phyloP scores from a whole-genome alignment of 2,113 vertebrate species.

The Lichenostomus cassidix region DNA sequence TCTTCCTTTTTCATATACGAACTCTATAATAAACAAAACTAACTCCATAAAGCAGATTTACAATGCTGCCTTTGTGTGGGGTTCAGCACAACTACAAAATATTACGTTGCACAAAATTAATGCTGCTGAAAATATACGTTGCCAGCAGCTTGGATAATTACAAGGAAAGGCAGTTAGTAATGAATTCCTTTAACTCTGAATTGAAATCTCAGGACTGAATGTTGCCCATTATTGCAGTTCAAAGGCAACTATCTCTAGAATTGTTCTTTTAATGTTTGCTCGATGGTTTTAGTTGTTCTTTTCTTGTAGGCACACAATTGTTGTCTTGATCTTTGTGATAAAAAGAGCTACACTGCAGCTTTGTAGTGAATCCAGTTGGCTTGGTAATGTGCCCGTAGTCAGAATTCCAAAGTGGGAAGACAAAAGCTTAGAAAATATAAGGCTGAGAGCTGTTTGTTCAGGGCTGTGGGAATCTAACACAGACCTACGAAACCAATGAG shows the following conservation, averaged over 20 bases:
- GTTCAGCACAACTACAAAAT: constrained; percentile 64
- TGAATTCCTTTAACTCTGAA: constrained; percentile 74
- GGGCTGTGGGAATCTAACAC: constrained; percentile 77
- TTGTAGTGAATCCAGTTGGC: constrained; percentile 80
- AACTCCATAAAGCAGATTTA: constrained; percentile 57
- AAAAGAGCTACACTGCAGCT: constrained; percentile 75
- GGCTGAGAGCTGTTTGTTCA: constrained; percentile 76
- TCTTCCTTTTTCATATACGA: constrained; percentile 53
- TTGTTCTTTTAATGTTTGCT: constrained; percentile 81
- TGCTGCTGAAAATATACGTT: constrained; percentile 61
- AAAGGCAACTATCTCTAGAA: constrained; percentile 80
- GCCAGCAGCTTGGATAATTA: constrained; percentile 65
- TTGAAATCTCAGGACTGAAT: constrained; percentile 73
- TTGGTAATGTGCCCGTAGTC: constrained; percentile 77
- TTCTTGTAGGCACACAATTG: constrained; percentile 81
- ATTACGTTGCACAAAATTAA: constrained; percentile 65
- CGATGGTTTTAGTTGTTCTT: constrained; percentile 80
- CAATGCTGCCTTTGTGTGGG: constrained; percentile 52
- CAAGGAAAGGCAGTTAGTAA: constrained; percentile 69
- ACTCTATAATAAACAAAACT: constrained; percentile 65
- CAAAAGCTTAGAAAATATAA: constrained; percentile 78
- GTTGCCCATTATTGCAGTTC: constrained; percentile 78
- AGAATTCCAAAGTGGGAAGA: constrained; percentile 78
- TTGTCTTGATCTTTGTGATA: constrained; percentile 82
- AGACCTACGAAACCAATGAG: constrained; percentile 58